A percentile compares a stretch with the other conserved stretches of the same genome.
phyloP scores from a whole-genome alignment of 2,113 vertebrate genomes.

The Spea bombifrons region DNA sequence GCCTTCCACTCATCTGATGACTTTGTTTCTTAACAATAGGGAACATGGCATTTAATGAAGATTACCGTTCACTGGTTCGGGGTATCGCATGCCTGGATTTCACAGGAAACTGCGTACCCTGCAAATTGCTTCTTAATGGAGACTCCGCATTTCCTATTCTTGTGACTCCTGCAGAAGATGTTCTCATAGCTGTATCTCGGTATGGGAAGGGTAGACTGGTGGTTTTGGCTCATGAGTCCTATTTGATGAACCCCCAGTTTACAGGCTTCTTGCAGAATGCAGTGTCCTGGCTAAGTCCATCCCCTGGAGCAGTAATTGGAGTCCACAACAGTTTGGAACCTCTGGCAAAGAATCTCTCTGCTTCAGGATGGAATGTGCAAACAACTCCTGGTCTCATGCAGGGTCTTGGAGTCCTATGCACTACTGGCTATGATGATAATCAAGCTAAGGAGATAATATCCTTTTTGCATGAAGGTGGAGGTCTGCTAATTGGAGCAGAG shows the following conservation, averaged over 20 bases:
- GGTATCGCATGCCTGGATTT: slow-evolving; percentile 63
- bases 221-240: slow-evolving; percentile 75
- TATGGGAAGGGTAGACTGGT: slow-evolving; percentile 77
- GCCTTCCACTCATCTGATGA: too few relatives aligned
- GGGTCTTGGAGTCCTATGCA: slow-evolving; percentile 70
- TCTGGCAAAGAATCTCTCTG: slow-evolving; percentile 64
- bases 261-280: slow-evolving; percentile 75
- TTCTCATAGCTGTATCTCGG: slow-evolving; percentile 67
- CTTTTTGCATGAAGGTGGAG: slow-evolving; percentile 77
- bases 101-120: slow-evolving; percentile 42
- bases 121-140: slow-evolving; percentile 64
- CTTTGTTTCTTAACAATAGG: background rate
- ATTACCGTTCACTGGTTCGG: slow-evolving; percentile 59
- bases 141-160: slow-evolving; percentile 65
- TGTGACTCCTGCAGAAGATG: slow-evolving; percentile 64
- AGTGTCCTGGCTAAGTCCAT: slow-evolving; percentile 76
- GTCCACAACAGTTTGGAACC: slow-evolving; percentile 59
- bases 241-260: slow-evolving; percentile 65
- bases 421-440: slow-evolving; percentile 66
- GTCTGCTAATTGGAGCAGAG: slow-evolving; percentile 80
- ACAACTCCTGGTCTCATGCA: slow-evolving; percentile 53
- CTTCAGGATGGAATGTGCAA: slow-evolving; percentile 48
- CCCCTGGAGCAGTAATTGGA: slow-evolving; percentile 59
- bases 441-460: slow-evolving; percentile 60
- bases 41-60: slow-evolving; percentile 31